Conservation (phyloP, 2,797 vertebrate genomes). For the Semotilus atromaculatus region DNA sequence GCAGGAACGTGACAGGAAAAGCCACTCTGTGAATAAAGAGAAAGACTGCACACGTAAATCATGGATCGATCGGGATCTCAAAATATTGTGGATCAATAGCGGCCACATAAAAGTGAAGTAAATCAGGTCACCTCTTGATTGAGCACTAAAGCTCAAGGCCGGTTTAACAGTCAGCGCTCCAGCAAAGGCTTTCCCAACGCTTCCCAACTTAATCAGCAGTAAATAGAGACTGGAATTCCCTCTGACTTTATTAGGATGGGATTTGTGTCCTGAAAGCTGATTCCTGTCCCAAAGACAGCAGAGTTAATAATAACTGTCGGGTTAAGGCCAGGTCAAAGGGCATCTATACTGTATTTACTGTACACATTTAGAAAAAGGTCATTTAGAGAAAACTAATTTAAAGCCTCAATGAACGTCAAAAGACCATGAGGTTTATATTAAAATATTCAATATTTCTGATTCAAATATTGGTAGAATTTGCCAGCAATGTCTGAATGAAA, state of each 20-base stretch:
- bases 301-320: constrained; percentile 59
- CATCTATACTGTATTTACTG: not conserved
- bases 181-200: not conserved
- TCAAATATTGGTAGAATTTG: too few species aligned
- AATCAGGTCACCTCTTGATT: constrained; percentile 31
- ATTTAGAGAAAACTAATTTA: constrained; percentile 44
- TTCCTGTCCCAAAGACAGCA: constrained; percentile 70
- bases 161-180: too few species aligned
- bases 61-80: constrained; percentile 37
- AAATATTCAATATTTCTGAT: too few species aligned
- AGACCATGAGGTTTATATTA: not conserved
- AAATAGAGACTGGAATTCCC: not conserved
- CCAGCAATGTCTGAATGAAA: too few species aligned
- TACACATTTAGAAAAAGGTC: not conserved
- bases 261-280: constrained; percentile 66
- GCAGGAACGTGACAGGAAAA: not conserved
- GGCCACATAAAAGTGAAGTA: constrained; percentile 42
- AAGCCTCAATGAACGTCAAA: not conserved
- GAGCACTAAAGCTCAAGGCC: too few species aligned
- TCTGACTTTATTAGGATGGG: not conserved
- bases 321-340: constrained; percentile 33
- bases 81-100: constrained; percentile 47
- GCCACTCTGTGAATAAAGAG: constrained; percentile 17
- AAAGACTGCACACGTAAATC: not conserved
- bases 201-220: not conserved